Evolutionary conservation across 1,140 invertebrate species (phyloP).

Genomic region (Phymorhynchus buccinoides): DNA sequence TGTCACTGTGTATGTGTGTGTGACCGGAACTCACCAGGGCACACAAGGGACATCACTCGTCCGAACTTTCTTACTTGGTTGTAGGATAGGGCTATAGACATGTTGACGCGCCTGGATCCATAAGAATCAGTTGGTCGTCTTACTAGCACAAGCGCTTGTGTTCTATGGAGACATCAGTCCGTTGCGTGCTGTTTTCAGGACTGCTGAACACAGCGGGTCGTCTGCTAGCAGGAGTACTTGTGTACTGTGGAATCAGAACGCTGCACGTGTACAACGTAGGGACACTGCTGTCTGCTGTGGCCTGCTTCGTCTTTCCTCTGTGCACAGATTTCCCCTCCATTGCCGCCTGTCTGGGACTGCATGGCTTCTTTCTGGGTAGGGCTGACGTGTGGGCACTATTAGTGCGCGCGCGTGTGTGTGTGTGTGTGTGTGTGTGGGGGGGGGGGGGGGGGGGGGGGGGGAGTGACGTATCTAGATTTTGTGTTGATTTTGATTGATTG

Average conservation of each 20-base stretch:
- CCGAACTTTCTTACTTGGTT: too few relatives aligned
- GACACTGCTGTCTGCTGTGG: conserved; percentile 33
- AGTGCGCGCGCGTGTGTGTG: background rate
- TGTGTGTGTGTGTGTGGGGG: conserved; percentile 1
- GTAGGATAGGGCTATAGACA: too few relatives aligned
- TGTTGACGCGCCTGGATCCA: too few relatives aligned
- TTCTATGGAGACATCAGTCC: too few relatives aligned
- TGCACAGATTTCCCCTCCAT: conserved; percentile 43
- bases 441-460: too few relatives aligned
- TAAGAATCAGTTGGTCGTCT: too few relatives aligned
- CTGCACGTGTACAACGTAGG: conserved; percentile 45
- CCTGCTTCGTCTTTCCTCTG: conserved; percentile 45
- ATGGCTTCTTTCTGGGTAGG: conserved; percentile 51
- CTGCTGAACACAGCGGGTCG: conserved; percentile 48
- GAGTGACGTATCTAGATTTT: background rate
- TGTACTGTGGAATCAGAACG: conserved; percentile 31
- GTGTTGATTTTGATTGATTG: conserved; percentile 11
- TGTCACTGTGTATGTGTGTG: too few relatives aligned
- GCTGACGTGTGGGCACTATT: background rate
- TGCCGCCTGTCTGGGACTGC: conserved; percentile 30
- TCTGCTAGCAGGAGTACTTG: conserved; percentile 42
- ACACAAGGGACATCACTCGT: too few relatives aligned
- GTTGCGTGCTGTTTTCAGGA: conserved; percentile 43
- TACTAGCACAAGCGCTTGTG: too few relatives aligned
- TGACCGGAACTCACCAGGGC: too few relatives aligned